Conservation (phyloP, 2,888 invertebrate genomes). For the Caenorhabditis plicata region DNA sequence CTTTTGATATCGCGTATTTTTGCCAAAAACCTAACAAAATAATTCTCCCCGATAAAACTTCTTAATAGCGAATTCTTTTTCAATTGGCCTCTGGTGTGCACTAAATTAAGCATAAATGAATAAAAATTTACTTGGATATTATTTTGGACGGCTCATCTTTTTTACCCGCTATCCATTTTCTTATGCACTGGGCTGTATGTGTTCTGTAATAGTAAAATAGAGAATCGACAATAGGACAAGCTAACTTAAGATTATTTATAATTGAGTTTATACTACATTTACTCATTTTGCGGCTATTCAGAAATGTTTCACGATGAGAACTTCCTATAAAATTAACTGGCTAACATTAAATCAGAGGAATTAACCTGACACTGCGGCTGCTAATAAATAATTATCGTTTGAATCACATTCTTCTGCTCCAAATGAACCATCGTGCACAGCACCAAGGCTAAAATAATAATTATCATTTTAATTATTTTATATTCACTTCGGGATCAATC, state of each 20-base stretch:
- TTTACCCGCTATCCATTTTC: neutral
- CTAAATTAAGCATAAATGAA: too few species aligned
- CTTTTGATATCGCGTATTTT: too few species aligned
- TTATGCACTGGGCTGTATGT: neutral
- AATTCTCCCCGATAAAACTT: too few species aligned
- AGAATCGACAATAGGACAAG: too few species aligned
- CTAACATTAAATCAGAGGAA: neutral
- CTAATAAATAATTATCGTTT: slow-evolving; percentile 55
- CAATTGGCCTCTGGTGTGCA: too few species aligned
- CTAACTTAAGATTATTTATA: slow-evolving; percentile 28
- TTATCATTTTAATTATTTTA: neutral
- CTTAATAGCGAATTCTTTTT: too few species aligned
- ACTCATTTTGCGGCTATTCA: slow-evolving; percentile 37
- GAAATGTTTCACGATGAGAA: slow-evolving; percentile 17
- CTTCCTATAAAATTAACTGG: slow-evolving; percentile 9
- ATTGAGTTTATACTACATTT: slow-evolving; percentile 32
- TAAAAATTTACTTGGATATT: too few species aligned
- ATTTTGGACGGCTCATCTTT: too few species aligned
- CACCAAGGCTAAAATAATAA: slow-evolving; percentile 50
- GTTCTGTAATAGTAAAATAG: too few species aligned
- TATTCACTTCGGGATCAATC: too few species aligned
- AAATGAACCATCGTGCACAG: slow-evolving; percentile 55
- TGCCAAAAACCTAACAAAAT: too few species aligned
- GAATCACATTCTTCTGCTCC: slow-evolving; percentile 47
- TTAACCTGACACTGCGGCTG: slow-evolving; percentile 16